Base-by-base conservation (phyloP, 2,797 vertebrate genomes). In the Chelonia mydas region DNA sequence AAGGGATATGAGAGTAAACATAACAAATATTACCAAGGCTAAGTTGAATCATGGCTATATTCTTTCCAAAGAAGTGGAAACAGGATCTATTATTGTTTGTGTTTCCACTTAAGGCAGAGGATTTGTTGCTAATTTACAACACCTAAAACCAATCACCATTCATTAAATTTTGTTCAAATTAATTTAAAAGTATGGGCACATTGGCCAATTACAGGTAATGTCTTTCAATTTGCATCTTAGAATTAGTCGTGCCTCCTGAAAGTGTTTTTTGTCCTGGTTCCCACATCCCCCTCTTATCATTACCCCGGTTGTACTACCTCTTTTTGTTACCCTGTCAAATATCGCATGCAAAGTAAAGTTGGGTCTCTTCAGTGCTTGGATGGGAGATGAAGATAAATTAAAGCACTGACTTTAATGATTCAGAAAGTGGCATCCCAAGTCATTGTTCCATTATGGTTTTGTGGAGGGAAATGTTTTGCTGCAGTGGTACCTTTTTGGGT, bases 61-160 rank as follows among this genome's bases (percentile, higher is more conserved):
- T 50, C 88, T 95, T 94, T 93, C 61, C 81, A 94, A 90, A 93
- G 65, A 88, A 45, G n/a, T 84, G 86, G 92, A 94, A 97, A 90
- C 83, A 86, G 50, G 41, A 85, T 94, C 84, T 92, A 77, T 89
- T 81, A 49, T 41, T 51, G 47, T 84, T 94, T 91, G 59, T 96
- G 91, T 90, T 90, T 88, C 33, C 65, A 68, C 74, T 94, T 92
- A 59, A 95, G 65, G 54, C 79, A 80, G 72, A 87, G 23, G 9
- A 55, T 88, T 72, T 41, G 12, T 3, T 61, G 83, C 79, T 88
- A 93, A 94, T 89, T 89, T 93, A 57, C 85, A 92, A 25, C 49
- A 88, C 61, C 51, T 82, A 86, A 45, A 84, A 19, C 83, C 82
- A 95, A 88, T 45, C 57, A n/a, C 45, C 5, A 23, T 57, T 91